Evolutionary conservation across 2,888 invertebrate species (phyloP).

Genomic region (Corythucha ciliata): DNA sequence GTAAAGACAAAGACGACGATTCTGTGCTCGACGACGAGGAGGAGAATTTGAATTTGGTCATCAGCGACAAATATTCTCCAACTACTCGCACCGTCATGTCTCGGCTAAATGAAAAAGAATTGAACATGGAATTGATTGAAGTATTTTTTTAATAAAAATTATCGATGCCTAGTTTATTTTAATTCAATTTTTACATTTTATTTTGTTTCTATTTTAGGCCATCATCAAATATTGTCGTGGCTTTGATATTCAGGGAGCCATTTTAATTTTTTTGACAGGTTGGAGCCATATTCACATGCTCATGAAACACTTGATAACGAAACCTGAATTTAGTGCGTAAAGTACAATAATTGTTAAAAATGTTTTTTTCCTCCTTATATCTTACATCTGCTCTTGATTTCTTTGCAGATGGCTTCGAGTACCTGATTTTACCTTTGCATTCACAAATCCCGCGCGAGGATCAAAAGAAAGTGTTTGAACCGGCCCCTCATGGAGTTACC

Average conservation of each 20-base stretch:
- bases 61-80: conserved; percentile 40
- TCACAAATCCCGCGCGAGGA: conserved; percentile 94
- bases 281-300: conserved; percentile 95
- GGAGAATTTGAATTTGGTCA: conserved; percentile 65
- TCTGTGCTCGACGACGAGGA: conserved; percentile 48
- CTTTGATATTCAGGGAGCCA: conserved; percentile 65
- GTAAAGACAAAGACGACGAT: conserved; percentile 48
- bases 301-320: conserved; percentile 71
- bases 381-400: too few species aligned
- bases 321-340: conserved; percentile 56
- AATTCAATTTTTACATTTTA: not conserved
- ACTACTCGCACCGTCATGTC: conserved; percentile 60
- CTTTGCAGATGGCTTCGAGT: conserved; percentile 52
- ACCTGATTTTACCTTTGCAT: conserved; percentile 81
- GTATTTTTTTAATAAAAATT: conserved; percentile 31
- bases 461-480: conserved; percentile 84
- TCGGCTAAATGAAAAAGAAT: conserved; percentile 77
- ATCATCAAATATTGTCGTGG: conserved; percentile 56
- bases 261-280: conserved; percentile 88
- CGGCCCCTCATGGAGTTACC: conserved; percentile 70
- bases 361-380: too few species aligned
- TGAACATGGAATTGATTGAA: conserved; percentile 88
- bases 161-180: too few species aligned
- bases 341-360: not conserved
- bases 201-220: conserved; percentile 41